Conservation (phyloP, 2,113 vertebrate species). For the Procavia capensis region DNA sequence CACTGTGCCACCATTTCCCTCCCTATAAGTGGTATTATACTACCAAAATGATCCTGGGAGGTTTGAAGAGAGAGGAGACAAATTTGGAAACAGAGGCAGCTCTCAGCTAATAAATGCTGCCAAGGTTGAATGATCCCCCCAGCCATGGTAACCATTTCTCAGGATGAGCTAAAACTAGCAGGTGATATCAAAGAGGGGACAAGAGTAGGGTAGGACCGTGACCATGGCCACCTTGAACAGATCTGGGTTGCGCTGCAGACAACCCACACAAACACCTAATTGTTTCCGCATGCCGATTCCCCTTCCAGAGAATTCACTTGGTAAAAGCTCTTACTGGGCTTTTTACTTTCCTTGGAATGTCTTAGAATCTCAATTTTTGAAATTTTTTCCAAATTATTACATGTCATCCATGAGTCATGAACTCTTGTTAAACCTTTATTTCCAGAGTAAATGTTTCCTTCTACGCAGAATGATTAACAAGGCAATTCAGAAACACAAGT, state of each 20-base stretch:
- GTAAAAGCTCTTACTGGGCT: conserved; percentile 54
- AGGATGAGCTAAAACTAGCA: background rate
- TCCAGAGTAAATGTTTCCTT: conserved; percentile 81
- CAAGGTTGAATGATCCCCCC: background rate
- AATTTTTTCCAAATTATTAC: conserved; percentile 74
- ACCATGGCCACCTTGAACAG: background rate
- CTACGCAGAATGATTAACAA: conserved; percentile 35
- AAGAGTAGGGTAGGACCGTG: background rate
- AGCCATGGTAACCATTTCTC: background rate
- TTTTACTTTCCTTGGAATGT: conserved; percentile 66
- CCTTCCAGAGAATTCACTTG: conserved; percentile 54
- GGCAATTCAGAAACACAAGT: conserved; percentile 66
- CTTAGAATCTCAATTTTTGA: conserved; percentile 68
- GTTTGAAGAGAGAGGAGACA: background rate
- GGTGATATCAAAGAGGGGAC: background rate
- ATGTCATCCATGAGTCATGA: conserved; percentile 64
- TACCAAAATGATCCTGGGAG: background rate
- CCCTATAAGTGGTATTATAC: background rate
- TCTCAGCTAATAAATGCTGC: background rate
- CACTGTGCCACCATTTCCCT: too few relatives aligned
- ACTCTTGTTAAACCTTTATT: conserved; percentile 71
- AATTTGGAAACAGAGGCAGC: background rate
- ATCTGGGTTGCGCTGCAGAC: background rate
- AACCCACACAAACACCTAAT: background rate
- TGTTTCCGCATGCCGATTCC: conserved; percentile 34